Evolutionary conservation across 2,888 invertebrate genomes (phyloP).

Genomic region (Caenorhabditis wallacei): DNA sequence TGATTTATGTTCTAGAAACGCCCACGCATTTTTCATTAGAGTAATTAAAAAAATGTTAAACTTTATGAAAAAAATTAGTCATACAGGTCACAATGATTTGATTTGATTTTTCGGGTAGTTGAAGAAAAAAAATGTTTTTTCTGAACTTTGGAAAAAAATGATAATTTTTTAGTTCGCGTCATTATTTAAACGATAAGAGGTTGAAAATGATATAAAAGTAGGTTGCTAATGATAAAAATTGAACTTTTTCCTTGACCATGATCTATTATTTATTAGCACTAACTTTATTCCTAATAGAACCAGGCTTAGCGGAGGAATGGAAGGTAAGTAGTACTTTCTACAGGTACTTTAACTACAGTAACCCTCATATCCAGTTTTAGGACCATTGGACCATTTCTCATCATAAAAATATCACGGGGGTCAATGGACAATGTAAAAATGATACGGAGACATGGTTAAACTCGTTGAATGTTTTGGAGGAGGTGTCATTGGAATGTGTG

Average conservation of each 20-base stretch:
- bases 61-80: not conserved
- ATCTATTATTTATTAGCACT: conserved; percentile 1
- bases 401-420: conserved; percentile 27
- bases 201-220: not conserved
- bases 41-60: too few species aligned
- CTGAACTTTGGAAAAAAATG: not conserved
- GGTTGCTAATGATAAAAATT: conserved; percentile 7
- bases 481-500: conserved; percentile 32
- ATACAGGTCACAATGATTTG: not conserved
- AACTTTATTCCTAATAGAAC: too few species aligned
- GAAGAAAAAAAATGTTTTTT: not conserved
- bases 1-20: conserved; percentile 20
- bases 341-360: too few species aligned
- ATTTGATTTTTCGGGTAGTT: not conserved
- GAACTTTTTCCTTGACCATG: not conserved
- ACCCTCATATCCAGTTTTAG: not conserved
- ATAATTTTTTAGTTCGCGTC: too few species aligned
- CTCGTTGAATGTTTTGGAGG: conserved; percentile 13
- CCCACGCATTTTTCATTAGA: conserved; percentile 23
- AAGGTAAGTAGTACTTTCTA: too few species aligned
- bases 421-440: conserved; percentile 35
- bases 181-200: not conserved
- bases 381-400: not conserved
- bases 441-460: conserved; percentile 48
- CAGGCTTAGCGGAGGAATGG: conserved; percentile 14